These are phyloP conservation scores for Cantharis flavilabris DNA, from an alignment of 2,888 invertebrate genomes.

Conservation along the genomic window DNA sequence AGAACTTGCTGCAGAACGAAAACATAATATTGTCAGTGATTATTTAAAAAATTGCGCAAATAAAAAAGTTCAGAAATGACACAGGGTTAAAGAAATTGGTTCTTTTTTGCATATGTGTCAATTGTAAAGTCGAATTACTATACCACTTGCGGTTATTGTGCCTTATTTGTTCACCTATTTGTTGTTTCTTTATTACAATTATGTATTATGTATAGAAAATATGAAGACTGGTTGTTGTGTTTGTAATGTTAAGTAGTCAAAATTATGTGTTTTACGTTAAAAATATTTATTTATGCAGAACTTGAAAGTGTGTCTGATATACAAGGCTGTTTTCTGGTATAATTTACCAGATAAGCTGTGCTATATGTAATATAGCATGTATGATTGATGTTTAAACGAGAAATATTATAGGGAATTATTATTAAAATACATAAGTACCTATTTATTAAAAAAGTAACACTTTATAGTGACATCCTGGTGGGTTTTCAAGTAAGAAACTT, in stretches of 20 bases:
- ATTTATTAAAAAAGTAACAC: neutral
- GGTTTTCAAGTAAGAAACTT: neutral
- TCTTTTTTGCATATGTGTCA: conserved; percentile 34
- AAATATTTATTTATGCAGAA: neutral
- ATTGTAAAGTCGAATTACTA: conserved; percentile 8
- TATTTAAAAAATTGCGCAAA: conserved; percentile 58
- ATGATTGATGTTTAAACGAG: neutral
- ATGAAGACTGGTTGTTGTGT: neutral
- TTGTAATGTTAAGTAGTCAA: neutral
- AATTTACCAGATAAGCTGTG: neutral
- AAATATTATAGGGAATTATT: neutral
- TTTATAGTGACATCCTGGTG: neutral
- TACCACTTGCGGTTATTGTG: neutral
- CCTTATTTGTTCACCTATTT: neutral
- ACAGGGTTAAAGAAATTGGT: conserved; percentile 38
- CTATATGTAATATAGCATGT: neutral
- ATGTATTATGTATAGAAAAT: neutral
- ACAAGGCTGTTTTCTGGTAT: neutral
- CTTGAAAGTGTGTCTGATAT: neutral
- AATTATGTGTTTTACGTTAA: neutral
- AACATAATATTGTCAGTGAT: conserved; percentile 60
- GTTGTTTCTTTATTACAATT: neutral
- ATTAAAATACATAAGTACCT: neutral
- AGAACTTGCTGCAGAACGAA: conserved; percentile 65
- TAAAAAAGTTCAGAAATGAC: conserved; percentile 43